Conservation (phyloP, 2,797 vertebrate genomes). For the Okamejei kenojei region DNA sequence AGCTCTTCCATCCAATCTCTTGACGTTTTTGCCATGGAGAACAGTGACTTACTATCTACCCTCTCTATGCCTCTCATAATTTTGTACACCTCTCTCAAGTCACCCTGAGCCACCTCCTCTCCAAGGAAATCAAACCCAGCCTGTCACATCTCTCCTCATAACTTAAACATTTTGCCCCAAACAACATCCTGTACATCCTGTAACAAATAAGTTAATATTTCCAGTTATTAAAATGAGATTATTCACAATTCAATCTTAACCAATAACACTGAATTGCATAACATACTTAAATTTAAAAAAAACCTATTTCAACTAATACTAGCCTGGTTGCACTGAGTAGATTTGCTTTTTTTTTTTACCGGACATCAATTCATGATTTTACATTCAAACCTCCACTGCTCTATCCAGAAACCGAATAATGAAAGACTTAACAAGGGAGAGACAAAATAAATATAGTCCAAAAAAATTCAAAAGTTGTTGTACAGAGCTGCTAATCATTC, state of each 20-base stretch:
- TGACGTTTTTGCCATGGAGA: too few species aligned
- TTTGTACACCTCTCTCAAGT: too few species aligned
- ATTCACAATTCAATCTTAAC: slow-evolving; percentile 11
- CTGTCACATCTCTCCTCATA: too few species aligned
- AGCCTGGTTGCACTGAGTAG: not conserved
- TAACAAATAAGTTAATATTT: not conserved
- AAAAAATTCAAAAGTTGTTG: not conserved
- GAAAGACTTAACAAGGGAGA: not conserved
- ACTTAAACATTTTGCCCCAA: too few species aligned
- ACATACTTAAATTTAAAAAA: not conserved
- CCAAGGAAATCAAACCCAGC: too few species aligned
- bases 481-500: not conserved
- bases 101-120: too few species aligned
- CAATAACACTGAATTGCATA: not conserved
- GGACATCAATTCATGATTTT: not conserved
- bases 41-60: too few species aligned
- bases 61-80: too few species aligned
- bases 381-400: not conserved
- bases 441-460: not conserved
- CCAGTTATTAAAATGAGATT: not conserved
- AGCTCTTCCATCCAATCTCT: too few species aligned
- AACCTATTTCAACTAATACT: not conserved
- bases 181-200: too few species aligned
- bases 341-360: not conserved
- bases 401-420: not conserved